A percentile compares a stretch with the other conserved stretches of the same genome.
Evolutionary conservation across 2,113 vertebrate species (phyloP).

Genomic region (Bubalus kerabau): DNA sequence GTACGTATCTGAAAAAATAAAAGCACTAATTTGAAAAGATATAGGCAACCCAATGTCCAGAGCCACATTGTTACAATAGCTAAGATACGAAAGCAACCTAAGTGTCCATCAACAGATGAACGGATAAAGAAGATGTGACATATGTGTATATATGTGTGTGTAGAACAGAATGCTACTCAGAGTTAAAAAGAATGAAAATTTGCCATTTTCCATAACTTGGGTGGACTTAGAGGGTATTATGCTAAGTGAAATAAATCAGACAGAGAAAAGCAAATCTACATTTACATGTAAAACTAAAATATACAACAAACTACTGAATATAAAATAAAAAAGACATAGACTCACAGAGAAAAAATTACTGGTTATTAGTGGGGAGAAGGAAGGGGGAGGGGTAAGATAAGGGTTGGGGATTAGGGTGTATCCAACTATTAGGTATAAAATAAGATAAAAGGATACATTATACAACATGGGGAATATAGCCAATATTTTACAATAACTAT

Average conservation of each 20-base stretch:
- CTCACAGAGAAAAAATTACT: background rate
- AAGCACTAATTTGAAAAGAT: background rate
- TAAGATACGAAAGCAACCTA: background rate
- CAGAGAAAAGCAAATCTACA: background rate
- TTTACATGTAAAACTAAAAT: background rate
- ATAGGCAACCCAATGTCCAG: background rate
- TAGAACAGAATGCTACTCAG: background rate
- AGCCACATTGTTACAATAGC: background rate
- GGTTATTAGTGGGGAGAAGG: background rate
- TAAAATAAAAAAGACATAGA: background rate
- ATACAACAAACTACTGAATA: background rate
- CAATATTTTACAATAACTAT: background rate
- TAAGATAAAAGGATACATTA: background rate
- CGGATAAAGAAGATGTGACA: background rate
- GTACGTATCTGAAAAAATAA: background rate
- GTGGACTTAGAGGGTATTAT: background rate
- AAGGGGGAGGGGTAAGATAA: background rate
- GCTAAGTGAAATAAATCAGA: background rate
- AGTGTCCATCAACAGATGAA: background rate
- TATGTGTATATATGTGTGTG: background rate
- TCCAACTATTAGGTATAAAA: background rate
- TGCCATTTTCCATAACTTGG: background rate
- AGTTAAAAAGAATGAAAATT: background rate
- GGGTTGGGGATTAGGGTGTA: background rate
- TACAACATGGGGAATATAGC: background rate